These are phyloP conservation scores for Fundulus diaphanus DNA, from an alignment of 2,797 vertebrate species.

Conservation along the genomic window DNA sequence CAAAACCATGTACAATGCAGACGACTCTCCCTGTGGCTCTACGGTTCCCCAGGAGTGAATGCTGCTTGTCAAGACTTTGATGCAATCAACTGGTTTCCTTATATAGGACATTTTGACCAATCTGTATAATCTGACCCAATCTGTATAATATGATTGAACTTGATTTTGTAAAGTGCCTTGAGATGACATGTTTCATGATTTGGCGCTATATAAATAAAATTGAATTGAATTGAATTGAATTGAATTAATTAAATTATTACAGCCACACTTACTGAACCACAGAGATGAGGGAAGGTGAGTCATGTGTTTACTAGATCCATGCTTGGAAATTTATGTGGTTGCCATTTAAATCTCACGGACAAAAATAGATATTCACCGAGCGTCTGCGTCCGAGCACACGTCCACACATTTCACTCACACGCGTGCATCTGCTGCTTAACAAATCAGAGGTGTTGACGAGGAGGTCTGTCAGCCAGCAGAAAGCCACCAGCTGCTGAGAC, in stretches of 20 bases:
- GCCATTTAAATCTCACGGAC: conserved; percentile 38
- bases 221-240: no score
- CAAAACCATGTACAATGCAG: no score
- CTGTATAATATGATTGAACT: no score
- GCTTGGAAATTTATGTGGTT: conserved; percentile 9
- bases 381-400: conserved; percentile 10
- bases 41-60: no score
- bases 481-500: conserved; percentile 59
- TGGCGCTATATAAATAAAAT: no score
- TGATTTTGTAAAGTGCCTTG: no score
- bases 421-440: conserved; percentile 52
- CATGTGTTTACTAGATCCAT: conserved; percentile 18
- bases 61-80: no score
- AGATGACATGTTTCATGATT: no score
- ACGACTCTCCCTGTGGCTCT: no score
- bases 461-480: conserved; percentile 39
- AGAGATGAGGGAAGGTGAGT: conserved; percentile 45
- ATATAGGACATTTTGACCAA: no score
- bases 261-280: conserved; percentile 23
- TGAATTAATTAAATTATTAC: conserved; percentile 16
- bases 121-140: no score
- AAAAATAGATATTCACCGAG: conserved; percentile 45
- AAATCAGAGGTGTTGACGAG: conserved; percentile 67
- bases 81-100: no score
- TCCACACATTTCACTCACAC: conserved; percentile 51